These are phyloP conservation scores for Corythaeola cristata DNA, from an alignment of 2,113 vertebrate species.

Conservation along the genomic window DNA sequence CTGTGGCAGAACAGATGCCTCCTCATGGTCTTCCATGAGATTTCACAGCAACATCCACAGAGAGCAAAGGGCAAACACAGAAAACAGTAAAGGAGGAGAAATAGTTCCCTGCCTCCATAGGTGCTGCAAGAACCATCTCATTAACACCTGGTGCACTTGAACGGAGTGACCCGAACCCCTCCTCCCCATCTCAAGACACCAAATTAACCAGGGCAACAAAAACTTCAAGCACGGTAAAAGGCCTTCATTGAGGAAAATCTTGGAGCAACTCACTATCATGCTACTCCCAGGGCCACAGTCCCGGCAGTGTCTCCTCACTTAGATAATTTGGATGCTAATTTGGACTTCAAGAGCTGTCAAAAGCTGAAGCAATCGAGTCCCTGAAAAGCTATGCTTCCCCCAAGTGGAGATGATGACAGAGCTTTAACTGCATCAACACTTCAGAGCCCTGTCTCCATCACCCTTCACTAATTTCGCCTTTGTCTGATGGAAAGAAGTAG, in stretches of 20 bases:
- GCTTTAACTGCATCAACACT: not conserved
- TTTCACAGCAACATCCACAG: not conserved
- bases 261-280: not conserved
- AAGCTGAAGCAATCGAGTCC: not conserved
- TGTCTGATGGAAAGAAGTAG: not conserved
- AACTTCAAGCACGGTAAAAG: not conserved
- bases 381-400: not conserved
- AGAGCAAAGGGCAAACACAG: not conserved
- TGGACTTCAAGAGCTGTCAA: not conserved
- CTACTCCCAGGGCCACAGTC: not conserved
- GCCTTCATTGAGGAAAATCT: not conserved
- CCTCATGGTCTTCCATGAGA: not conserved
- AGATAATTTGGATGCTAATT: not conserved
- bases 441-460: not conserved
- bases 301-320: not conserved
- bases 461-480: not conserved
- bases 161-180: not conserved
- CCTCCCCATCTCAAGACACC: not conserved
- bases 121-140: not conserved
- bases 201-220: not conserved
- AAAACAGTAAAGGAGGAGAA: not conserved
- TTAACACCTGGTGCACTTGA: not conserved
- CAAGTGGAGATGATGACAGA: not conserved
- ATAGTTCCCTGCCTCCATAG: not conserved
- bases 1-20: not conserved